Evolutionary conservation across 1,140 invertebrate species (phyloP).

Genomic region (Megathymus violae): DNA sequence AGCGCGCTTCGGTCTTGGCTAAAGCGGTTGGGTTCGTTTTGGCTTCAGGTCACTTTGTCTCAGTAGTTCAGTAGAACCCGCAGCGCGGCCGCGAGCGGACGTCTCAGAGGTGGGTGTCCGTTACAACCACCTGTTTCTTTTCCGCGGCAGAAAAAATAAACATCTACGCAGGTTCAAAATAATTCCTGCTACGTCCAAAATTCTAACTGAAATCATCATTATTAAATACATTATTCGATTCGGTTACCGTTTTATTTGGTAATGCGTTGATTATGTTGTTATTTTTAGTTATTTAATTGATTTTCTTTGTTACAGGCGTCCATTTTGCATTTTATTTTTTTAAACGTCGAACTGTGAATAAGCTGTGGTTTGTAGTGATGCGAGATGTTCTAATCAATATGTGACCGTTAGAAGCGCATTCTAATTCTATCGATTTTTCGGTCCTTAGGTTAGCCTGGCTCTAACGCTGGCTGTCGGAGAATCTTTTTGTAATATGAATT

Average conservation of each 20-base stretch:
- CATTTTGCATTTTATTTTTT: background rate
- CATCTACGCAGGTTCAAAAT: background rate
- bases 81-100: background rate
- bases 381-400: background rate
- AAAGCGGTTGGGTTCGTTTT: background rate
- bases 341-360: background rate
- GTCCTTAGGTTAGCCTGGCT: background rate
- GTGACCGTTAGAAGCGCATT: background rate
- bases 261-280: no score
- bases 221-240: background rate
- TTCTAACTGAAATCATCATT: background rate
- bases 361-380: background rate
- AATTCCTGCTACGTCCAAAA: background rate
- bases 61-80: background rate
- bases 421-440: background rate
- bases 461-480: no score
- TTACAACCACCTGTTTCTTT: slow-evolving; percentile 4
- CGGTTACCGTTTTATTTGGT: no score
- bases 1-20: slow-evolving; percentile 2
- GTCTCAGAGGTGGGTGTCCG: background rate
- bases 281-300: background rate
- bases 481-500: no score
- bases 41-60: background rate
- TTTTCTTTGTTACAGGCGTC: background rate
- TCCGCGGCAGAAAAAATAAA: slow-evolving; percentile 4